Base-by-base conservation (phyloP, 2,113 vertebrate species). In the Coracopsis vasa region DNA sequence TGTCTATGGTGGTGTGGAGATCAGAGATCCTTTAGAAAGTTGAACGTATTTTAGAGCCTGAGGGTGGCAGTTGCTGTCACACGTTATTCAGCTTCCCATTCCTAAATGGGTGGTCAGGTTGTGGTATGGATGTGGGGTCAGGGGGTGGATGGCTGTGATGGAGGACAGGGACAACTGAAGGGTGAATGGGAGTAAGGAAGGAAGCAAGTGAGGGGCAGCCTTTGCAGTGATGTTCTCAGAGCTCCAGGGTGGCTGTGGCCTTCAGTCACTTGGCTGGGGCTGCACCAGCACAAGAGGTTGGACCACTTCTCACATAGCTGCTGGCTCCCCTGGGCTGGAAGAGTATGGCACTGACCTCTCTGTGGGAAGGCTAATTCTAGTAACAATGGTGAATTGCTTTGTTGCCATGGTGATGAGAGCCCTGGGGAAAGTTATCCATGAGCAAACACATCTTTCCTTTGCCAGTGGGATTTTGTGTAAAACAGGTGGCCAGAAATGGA, bases 121-220 rank as follows among this genome's bases (percentile, higher is more conserved):
- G 16, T 7, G 9, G 17, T 14, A 11, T 0, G 3, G 19, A 60
- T 67, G n/a, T n/a, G n/a, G 80, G 9, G 4, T 42, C 24, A 18
- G 51, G 66, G 20, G 33, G 16, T 14, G 39, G 31, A 6, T 54
- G 37, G 51, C 33, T 66, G 19, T 1, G 9, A 18, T 0, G 4
- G 56, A 80, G 47, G 27, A 27, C 2, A 27, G 39, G 25, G 37
- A 21, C 17, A 28, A 23, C 20, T 2, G 35, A 47, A 51, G 29
- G 16, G 4, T 2, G 11, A 45, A 17, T 4, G 33, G 62, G 23
- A 39, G 7, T 0, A 44, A 13, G 44, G 41, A 23, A 6, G 19
- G 39, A 33, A 31, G 42, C 45, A 47, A 39, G 45, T 0, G 4
- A 31, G 28, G 33, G 35, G 31, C 31, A 60, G 37, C 37, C 33